phyloP scores from a whole-genome alignment of 2,888 invertebrate genomes.

The Leucoptera coffeella region DNA sequence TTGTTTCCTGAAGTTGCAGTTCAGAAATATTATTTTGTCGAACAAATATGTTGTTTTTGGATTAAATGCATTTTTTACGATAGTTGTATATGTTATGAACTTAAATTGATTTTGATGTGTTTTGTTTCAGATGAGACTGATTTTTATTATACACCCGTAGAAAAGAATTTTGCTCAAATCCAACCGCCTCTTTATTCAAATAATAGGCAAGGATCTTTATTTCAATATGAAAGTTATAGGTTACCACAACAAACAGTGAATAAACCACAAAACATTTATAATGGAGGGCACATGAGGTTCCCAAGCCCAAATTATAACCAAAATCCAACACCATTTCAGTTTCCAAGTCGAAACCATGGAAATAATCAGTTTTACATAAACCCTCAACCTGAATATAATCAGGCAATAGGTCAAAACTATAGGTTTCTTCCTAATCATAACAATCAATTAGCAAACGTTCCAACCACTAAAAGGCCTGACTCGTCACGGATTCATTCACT shows the following conservation, averaged over 20 bases:
- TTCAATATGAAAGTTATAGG: slow-evolving; percentile 28
- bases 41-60: too few relatives aligned
- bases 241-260: slow-evolving; percentile 10
- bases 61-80: too few relatives aligned
- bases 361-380: slow-evolving; percentile 37
- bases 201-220: slow-evolving; percentile 27
- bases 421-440: slow-evolving; percentile 36
- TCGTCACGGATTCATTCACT: slow-evolving; percentile 50
- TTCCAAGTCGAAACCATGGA: slow-evolving; percentile 39
- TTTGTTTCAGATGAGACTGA: slow-evolving; percentile 41
- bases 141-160: slow-evolving; percentile 40
- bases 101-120: too few relatives aligned
- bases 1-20: too few relatives aligned
- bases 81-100: too few relatives aligned
- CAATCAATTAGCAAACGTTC: slow-evolving; percentile 37
- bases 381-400: slow-evolving; percentile 34
- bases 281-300: slow-evolving; percentile 28
- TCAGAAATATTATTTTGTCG: too few relatives aligned
- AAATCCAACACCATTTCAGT: slow-evolving; percentile 42
- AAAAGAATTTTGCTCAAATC: slow-evolving; percentile 48
- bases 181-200: slow-evolving; percentile 40
- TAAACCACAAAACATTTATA: too few relatives aligned
- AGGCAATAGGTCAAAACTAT: slow-evolving; percentile 28
- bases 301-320: slow-evolving; percentile 44
- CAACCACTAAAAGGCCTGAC: slow-evolving; percentile 50